Base-by-base conservation (phyloP, 2,888 invertebrate species). In the Trichogramma evanescens region DNA sequence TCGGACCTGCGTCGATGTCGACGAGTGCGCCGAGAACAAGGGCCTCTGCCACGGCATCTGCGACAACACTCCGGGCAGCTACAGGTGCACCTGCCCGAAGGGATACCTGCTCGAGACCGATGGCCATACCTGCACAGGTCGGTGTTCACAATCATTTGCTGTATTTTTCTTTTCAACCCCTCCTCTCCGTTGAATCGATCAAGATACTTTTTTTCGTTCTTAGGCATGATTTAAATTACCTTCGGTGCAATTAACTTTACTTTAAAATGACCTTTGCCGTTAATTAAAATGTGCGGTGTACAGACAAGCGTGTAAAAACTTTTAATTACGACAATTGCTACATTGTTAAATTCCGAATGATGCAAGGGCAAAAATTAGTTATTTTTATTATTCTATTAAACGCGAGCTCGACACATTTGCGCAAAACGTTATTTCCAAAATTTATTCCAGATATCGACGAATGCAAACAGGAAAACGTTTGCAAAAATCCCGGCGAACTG, bases 51-150 rank as follows among this genome's bases (percentile, higher is more conserved):
- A 85, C 53, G 93, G 94, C 0, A 82, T 83, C 4, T 96, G 96
- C 71, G 82, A 89, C 45, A 96, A 96, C 76, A 86, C 89, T 8
- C 91, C 89, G 0, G 96, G 96, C 0, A 92, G 93, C 61, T 94
- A 89, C 74, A 78, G 81, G 1, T 94, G 93, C 71, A 81, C 83
- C 6, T 95, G 94, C 70, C 93, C 93, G 0, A 75, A 82, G 0
- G 94, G 94, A 0, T 94, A 93, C 75, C 82, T 84, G 56, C 78
- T 93, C 4, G 86, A 86, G 4, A 78, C 81, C 8, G 93, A 95
- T 72, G 86, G 85, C 51, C 83, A 88, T 62, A 89, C 89, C 6
- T 96, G 96, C 70, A 86, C 89, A 73, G 96, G 93, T 93, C 76
- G 50, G n/a, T 55, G 3, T 50, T 10, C 13, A 9, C 38, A 9